Conservation (phyloP, 35 echinoderm and acorn worm species). For the Diadema setosum region DNA sequence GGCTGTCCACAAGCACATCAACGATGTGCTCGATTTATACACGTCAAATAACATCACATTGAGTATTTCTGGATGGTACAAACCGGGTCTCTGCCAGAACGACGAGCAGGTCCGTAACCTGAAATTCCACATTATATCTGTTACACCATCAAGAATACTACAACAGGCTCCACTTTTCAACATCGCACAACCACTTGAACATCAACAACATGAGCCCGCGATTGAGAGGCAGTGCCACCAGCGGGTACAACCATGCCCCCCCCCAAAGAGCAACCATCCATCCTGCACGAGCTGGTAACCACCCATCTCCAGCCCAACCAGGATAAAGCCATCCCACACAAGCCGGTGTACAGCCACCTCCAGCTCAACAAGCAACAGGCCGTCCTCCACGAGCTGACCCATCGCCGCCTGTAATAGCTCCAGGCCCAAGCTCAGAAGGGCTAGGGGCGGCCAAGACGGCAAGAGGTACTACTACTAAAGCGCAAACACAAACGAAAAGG, state of each 20-base stretch:
- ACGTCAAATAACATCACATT: not conserved
- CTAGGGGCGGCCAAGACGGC: no score
- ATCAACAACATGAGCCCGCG: not conserved
- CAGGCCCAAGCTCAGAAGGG: no score
- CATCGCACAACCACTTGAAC: not conserved
- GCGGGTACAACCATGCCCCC: not conserved
- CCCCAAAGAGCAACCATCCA: not conserved
- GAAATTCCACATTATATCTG: constrained; percentile 38
- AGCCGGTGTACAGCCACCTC: not conserved
- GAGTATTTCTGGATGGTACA: constrained; percentile 45
- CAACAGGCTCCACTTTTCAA: constrained; percentile 34
- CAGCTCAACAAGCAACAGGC: not conserved
- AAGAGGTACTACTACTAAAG: no score
- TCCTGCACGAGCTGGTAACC: not conserved
- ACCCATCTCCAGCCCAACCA: not conserved
- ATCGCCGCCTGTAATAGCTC: no score
- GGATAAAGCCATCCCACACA: not conserved
- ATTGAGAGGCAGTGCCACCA: constrained; percentile 41
- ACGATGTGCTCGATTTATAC: not conserved
- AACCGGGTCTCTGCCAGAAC: constrained; percentile 11
- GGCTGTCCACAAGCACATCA: not conserved
- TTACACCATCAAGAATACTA: constrained; percentile 26
- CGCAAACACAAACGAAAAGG: no score
- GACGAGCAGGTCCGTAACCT: constrained; percentile 36
- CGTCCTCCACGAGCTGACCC: not conserved